Evolutionary conservation across 2,797 vertebrate genomes (phyloP).

Genomic region (Paramormyrops hopkinsi): DNA sequence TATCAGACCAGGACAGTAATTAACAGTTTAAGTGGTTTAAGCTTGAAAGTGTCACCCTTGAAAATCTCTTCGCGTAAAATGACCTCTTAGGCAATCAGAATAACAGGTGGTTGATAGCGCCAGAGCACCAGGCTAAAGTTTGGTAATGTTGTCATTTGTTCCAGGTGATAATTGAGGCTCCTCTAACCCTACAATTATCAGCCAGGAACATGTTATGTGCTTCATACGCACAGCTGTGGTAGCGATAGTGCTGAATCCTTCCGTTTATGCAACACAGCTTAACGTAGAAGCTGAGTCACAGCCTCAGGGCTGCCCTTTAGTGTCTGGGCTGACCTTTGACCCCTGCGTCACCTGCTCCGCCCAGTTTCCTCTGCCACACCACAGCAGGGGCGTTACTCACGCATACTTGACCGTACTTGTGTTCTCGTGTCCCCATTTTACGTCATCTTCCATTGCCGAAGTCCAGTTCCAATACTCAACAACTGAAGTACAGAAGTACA

Average conservation of each 20-base stretch:
- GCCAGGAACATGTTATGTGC: not conserved
- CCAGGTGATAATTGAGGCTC: not conserved
- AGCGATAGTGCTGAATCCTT: not conserved
- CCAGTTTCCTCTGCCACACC: not conserved
- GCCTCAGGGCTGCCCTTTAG: not conserved
- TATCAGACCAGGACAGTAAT: not conserved
- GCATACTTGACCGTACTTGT: not conserved
- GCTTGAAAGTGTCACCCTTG: not conserved
- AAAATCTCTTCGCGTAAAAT: not conserved
- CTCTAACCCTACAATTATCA: not conserved
- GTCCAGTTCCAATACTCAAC: not conserved
- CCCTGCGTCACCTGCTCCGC: not conserved
- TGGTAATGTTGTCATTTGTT: not conserved
- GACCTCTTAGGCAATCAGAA: not conserved
- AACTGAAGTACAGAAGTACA: not conserved
- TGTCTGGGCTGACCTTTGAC: not conserved
- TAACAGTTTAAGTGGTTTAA: not conserved
- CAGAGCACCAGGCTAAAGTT: not conserved
- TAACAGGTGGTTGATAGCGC: not conserved
- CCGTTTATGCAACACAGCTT: not conserved
- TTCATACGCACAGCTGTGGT: not conserved
- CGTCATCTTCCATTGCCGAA: not conserved
- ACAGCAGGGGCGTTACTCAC: not conserved
- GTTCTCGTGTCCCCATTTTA: not conserved
- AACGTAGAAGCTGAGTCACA: not conserved